Evolutionary conservation across 2,797 vertebrate species (phyloP).

Genomic region (Falco biarmicus): DNA sequence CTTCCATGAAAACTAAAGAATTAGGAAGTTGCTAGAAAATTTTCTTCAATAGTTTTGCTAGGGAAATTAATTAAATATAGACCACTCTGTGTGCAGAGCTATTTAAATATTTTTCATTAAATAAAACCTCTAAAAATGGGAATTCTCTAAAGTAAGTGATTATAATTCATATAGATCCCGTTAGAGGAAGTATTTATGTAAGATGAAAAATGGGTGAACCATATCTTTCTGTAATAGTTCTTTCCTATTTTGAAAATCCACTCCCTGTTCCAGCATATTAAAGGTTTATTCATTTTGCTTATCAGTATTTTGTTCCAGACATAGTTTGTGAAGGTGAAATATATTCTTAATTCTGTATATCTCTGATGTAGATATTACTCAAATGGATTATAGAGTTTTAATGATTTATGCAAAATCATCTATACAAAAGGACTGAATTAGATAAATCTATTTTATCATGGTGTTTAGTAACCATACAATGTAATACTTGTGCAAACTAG

Average conservation of each 20-base stretch:
- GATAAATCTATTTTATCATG: background rate
- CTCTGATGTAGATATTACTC: background rate
- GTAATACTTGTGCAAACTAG: background rate
- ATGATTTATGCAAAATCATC: background rate
- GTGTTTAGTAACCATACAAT: background rate
- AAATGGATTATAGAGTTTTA: background rate
- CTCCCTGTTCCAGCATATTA: background rate
- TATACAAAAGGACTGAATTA: background rate
- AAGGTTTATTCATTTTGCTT: background rate
- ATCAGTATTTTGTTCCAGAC: background rate
- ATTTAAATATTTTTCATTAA: background rate
- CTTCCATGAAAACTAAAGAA: background rate
- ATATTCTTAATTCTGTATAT: background rate
- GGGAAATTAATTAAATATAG: background rate
- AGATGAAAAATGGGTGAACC: background rate
- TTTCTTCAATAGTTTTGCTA: background rate
- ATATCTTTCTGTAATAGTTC: background rate
- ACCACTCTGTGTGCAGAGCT: background rate
- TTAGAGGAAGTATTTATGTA: background rate
- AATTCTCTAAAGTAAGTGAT: background rate
- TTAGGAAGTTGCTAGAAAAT: background rate
- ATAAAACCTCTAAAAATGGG: background rate
- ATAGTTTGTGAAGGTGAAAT: background rate
- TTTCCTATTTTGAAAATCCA: background rate
- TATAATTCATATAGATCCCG: background rate